Conservation (phyloP, 2,888 invertebrate genomes). For the Lasioglossum morio region DNA sequence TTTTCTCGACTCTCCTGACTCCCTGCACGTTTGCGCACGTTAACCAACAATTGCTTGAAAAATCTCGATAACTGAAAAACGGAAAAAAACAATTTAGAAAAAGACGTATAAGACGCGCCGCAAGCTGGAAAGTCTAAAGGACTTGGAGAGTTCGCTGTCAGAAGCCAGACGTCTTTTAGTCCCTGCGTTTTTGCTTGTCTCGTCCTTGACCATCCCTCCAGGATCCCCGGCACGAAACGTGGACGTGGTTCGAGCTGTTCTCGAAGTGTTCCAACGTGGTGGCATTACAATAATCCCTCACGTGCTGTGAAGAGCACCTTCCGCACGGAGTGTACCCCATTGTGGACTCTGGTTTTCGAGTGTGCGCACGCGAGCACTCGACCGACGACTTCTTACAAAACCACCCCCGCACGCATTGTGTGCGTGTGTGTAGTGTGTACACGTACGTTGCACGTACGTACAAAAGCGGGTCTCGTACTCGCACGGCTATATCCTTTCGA, state of each 20-base stretch:
- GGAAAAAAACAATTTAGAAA: no score
- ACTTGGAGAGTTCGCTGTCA: background rate
- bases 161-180: background rate
- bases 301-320: slow-evolving; percentile 25
- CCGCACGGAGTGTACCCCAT: slow-evolving; percentile 21
- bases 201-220: slow-evolving; percentile 33
- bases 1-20: background rate
- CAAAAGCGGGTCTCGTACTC: slow-evolving; percentile 28
- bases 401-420: slow-evolving; percentile 41
- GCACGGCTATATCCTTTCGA: slow-evolving; percentile 50
- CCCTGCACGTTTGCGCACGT: no score
- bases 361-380: slow-evolving; percentile 12
- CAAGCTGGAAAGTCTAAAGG: background rate
- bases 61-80: no score
- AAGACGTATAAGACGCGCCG: background rate
- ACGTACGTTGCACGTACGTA: background rate
- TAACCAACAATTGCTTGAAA: no score
- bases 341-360: slow-evolving; percentile 12
- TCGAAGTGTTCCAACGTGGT: slow-evolving; percentile 15
- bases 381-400: slow-evolving; percentile 44
- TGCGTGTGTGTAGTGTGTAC: background rate
- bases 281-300: slow-evolving; percentile 51
- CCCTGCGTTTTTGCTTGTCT: slow-evolving; percentile 17
- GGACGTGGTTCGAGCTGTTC: background rate
- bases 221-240: slow-evolving; percentile 14